Evolutionary conservation across 2,888 invertebrate species (phyloP).

Genomic region (Trachelus tabidus): DNA sequence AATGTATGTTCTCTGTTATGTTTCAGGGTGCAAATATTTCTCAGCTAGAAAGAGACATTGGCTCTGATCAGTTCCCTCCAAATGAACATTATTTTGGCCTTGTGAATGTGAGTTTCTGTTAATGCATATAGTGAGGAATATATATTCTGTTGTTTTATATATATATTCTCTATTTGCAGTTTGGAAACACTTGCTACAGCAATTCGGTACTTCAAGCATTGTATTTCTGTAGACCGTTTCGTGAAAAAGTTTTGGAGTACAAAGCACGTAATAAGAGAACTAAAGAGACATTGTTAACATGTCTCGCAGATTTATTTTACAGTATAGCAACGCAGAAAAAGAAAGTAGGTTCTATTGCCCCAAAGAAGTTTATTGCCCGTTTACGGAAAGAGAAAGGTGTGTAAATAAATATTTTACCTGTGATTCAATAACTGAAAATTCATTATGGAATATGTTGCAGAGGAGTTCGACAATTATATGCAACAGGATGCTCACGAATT

Average conservation of each 20-base stretch:
- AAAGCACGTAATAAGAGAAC: constrained; percentile 95
- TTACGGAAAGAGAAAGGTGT: constrained; percentile 97
- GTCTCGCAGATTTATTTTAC: constrained; percentile 98
- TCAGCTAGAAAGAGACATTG: constrained; percentile 99
- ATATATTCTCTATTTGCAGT: constrained; percentile 72
- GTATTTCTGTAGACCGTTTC: constrained; percentile 99
- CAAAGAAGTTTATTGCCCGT: constrained; percentile 99
- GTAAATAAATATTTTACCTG: constrained; percentile 19
- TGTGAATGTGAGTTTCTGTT: constrained; percentile 86
- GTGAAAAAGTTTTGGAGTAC: constrained; percentile 98
- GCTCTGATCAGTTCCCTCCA: constrained; percentile 96
- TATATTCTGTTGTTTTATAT: constrained; percentile 13
- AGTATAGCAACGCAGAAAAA: constrained; percentile 99
- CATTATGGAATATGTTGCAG: constrained; percentile 70
- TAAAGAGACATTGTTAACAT: constrained; percentile 97
- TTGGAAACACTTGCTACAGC: constrained; percentile 99
- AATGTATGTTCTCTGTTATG: constrained; percentile 27
- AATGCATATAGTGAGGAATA: constrained; percentile 9
- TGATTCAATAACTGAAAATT: background rate
- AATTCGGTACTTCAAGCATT: constrained; percentile 99
- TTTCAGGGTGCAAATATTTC: constrained; percentile 98
- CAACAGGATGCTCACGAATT: constrained; percentile 99
- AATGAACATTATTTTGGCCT: constrained; percentile 99
- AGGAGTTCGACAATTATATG: constrained; percentile 99
- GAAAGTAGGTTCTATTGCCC: constrained; percentile 98